A percentile compares a stretch with the other conserved stretches of the same genome.
phyloP scores from a whole-genome alignment of 2,888 invertebrate species.

The Apamea epomidion region DNA sequence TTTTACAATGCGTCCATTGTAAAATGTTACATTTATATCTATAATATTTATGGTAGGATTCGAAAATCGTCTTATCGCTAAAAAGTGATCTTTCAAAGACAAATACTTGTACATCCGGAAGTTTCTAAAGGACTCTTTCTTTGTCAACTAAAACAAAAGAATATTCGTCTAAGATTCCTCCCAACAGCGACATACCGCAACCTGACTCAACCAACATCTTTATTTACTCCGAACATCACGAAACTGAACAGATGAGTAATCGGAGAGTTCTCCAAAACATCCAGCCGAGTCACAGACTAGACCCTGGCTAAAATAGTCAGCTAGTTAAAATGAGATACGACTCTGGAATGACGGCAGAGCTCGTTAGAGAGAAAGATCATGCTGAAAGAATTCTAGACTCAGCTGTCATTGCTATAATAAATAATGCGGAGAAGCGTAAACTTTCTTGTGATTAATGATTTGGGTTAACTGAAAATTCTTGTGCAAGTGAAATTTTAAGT shows the following conservation, averaged over 20 bases:
- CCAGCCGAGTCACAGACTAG: slow-evolving; percentile 54
- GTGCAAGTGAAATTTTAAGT: slow-evolving; percentile 18
- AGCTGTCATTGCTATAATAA: slow-evolving; percentile 50
- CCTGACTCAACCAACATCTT: slow-evolving; percentile 41
- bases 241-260: slow-evolving; percentile 47
- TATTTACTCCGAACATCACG: slow-evolving; percentile 23
- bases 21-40: too few species aligned
- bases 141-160: slow-evolving; percentile 1
- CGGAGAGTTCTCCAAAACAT: slow-evolving; percentile 37
- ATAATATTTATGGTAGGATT: too few species aligned
- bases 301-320: slow-evolving; percentile 32
- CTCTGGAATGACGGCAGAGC: slow-evolving; percentile 41
- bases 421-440: slow-evolving; percentile 31
- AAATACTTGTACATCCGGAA: background rate
- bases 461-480: background rate
- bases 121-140: background rate
- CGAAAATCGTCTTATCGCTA: too few species aligned
- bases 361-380: slow-evolving; percentile 57
- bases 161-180: slow-evolving; percentile 1
- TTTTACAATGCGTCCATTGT: too few species aligned
- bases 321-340: slow-evolving; percentile 61
- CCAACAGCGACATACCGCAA: slow-evolving; percentile 34
- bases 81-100: too few species aligned
- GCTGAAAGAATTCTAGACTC: slow-evolving; percentile 57
- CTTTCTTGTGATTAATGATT: slow-evolving; percentile 27